Base-by-base conservation (phyloP, 23 tunicate genomes). In the Styela clava region DNA sequence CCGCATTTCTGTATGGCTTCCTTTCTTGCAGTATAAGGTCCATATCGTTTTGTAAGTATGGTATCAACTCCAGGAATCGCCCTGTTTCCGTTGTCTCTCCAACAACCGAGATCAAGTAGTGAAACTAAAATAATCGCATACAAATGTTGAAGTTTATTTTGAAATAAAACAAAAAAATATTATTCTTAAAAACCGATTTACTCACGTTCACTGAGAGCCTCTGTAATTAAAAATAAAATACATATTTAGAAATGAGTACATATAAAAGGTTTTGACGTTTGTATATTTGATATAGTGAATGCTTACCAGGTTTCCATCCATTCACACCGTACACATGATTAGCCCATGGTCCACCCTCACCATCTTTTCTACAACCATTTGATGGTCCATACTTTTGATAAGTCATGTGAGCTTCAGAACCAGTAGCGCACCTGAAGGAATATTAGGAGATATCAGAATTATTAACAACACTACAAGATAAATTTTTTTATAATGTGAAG, bases 1-100 rank as follows among this genome's bases (percentile, higher is more conserved):
- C 24, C 78, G 16, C 78, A 73, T 34, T 73, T 73, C 21, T 51
- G 61, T 73, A 73, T 73, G 78, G 78, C 78, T 29, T 73, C 78
- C 24, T 73, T 73, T 16, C 78, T 31, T 1, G 52, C n/a, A 24
- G 30, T 31, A 52, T 73, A 73, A n/a, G 37, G 37, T 51, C 78
- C 78, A 34, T 73, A 25, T 27, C 37, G 78, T 24, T 24, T 52
- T 34, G 18, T 33, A 24, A 24, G 52, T 1, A 73, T 51, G 12
- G 32, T 73, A 22, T 73, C 78, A 16, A 73, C 27, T 2, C 30
- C 52, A 1, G 81, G 64, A 3, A 77, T 77, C 20, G 81, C 81
- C 52, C 81, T 24, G 65, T 51, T 44, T 22, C 81, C 34, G 2
- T 63, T 51, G 68, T 77, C 81, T 52, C 28, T 52, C 81, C 81